Evolutionary conservation across 2,888 invertebrate genomes (phyloP).

Genomic region (Acanthopleura granulata): DNA sequence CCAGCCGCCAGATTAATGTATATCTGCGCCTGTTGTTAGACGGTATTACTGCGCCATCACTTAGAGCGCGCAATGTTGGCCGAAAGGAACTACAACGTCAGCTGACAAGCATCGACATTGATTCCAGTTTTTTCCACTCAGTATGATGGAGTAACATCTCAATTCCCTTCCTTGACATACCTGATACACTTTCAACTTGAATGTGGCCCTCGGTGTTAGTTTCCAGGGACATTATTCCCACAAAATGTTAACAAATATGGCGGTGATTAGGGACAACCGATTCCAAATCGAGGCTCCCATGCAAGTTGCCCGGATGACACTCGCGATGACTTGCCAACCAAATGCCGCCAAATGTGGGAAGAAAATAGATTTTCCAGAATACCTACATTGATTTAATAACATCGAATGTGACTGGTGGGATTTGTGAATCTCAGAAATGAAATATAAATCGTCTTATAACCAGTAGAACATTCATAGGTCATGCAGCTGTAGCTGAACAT

Average conservation of each 20-base stretch:
- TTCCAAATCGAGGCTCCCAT: conserved; percentile 43
- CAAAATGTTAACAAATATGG: conserved; percentile 22
- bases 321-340: not conserved
- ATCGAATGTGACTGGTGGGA: no score
- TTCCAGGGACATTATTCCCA: conserved; percentile 57
- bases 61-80: not conserved
- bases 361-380: not conserved
- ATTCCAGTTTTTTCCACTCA: not conserved
- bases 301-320: conserved; percentile 36
- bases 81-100: not conserved
- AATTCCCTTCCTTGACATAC: conserved; percentile 28
- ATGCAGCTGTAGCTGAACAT: not conserved
- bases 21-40: not conserved
- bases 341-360: not conserved
- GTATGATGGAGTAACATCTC: not conserved
- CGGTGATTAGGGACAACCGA: conserved; percentile 23
- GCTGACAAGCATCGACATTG: not conserved
- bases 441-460: no score
- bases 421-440: no score
- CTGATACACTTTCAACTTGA: conserved; percentile 57
- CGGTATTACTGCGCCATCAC: conserved; percentile 8
- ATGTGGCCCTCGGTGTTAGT: conserved; percentile 48
- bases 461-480: not conserved
- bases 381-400: no score
- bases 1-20: conserved; percentile 1